A percentile compares a stretch with the other conserved stretches of the same genome.
phyloP scores from a whole-genome alignment of 1,140 invertebrate species.

The Caligus rogercresseyi region DNA sequence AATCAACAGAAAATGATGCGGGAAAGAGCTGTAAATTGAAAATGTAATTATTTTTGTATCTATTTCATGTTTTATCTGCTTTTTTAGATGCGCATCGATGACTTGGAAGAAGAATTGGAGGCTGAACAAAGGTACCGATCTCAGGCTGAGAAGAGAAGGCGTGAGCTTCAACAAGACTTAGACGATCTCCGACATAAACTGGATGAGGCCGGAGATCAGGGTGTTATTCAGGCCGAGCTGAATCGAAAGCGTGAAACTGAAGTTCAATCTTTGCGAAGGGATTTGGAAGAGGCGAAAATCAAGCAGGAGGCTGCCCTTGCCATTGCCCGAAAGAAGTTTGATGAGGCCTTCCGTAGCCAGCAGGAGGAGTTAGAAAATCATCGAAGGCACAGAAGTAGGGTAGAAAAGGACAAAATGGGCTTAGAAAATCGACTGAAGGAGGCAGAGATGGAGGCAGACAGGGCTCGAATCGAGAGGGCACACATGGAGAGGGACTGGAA shows the following conservation, averaged over 20 bases:
- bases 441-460: not conserved
- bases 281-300: not conserved
- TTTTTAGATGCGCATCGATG: not conserved
- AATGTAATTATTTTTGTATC: not conserved
- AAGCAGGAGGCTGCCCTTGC: not conserved
- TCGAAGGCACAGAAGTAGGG: not conserved
- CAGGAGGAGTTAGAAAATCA: not conserved
- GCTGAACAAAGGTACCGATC: not conserved
- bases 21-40: not conserved
- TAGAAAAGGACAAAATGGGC: not conserved
- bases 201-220: constrained; percentile 1
- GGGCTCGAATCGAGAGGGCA: constrained; percentile 36
- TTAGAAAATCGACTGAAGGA: not conserved
- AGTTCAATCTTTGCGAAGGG: not conserved
- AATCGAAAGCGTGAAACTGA: constrained; percentile 1
- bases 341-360: not conserved
- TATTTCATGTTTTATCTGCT: not conserved
- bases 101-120: constrained; percentile 8
- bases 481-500: constrained; percentile 90
- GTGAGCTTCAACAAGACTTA: not conserved
- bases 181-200: not conserved
- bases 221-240: not conserved
- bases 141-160: not conserved
- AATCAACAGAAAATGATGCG: not conserved
- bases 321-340: not conserved